Evolutionary conservation across 2,888 invertebrate genomes (phyloP), one percentile per base, ranked within the genome.

Genomic region (Acronicta aceris): DNA sequence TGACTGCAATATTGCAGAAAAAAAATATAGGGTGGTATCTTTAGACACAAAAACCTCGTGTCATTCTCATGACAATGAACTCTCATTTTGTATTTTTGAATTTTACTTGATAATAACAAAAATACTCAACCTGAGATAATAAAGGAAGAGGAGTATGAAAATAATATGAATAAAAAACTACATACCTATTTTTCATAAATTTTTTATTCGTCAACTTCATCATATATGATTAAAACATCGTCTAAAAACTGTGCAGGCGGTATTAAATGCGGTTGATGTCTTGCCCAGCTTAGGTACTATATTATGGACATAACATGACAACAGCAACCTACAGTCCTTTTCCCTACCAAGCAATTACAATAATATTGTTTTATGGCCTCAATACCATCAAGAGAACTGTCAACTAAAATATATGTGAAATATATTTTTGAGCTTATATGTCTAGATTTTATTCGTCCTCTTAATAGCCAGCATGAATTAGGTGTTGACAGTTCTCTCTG

Each of bases 271-370:
- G 41, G 9, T 41, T 51, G 10, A 10, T 51, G 12, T 12, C 41
- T 51, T 4, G 51, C 41, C 41, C 41, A 51, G 5, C 51, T 27
- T 16, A 51, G 41, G 15, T 27, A 51, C 51, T 27, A 51, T 2
- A 42, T 41, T 1, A 51, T 42, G 0, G 51, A 21, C 49, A 50
- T 51, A 2, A 51, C 16, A 12, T 51, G 41, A 27, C 41, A 25
- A 12, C 51, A 51, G 27, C 41, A 51, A 41, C 51, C 46, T 1
- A 53, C 33, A 21, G 54, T 54, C 12, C 38, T 46, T 15, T 38
- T 25, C 8, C 54, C 54, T 1, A 46, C 38, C 13, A 47, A 13
- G n/a, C 46, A 54, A 16, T 47, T 40, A 17, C 54, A 46, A 16
- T 6, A 54, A 27, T 47, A 40, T 27, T 40, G 10, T 8, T 1